These are phyloP conservation scores for Laticauda laticaudata DNA, from an alignment of 2,113 vertebrate species.

Conservation along the genomic window DNA sequence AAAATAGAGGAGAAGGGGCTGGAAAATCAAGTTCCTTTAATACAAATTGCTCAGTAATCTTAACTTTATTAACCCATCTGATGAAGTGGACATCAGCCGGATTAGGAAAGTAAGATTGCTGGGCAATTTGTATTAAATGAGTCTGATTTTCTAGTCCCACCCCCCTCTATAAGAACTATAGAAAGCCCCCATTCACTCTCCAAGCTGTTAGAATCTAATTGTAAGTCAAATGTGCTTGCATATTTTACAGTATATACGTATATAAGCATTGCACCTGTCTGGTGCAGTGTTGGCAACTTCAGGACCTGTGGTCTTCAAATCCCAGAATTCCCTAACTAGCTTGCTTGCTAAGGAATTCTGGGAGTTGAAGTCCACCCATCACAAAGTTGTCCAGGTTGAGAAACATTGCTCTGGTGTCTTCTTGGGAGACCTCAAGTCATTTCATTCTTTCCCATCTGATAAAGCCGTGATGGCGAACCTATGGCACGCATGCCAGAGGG, in stretches of 20 bases:
- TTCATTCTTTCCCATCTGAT: neutral
- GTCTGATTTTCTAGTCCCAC: neutral
- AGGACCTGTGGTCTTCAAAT: no score
- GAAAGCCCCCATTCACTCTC: neutral
- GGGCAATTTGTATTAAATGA: neutral
- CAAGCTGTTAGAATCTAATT: neutral
- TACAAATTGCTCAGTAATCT: neutral
- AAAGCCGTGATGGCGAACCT: no score
- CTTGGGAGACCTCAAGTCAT: neutral
- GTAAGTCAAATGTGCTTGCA: neutral
- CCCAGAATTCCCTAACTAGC: no score
- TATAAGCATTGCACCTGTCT: neutral
- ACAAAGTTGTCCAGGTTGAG: no score
- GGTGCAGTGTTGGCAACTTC: neutral
- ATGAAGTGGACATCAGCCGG: neutral
- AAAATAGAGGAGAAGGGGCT: neutral
- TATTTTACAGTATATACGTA: neutral
- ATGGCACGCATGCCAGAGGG: no score
- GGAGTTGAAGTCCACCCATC: no score
- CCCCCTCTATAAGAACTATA: neutral
- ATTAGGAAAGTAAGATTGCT: neutral
- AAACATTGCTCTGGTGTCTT: neutral
- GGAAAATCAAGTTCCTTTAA: neutral
- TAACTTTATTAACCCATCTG: neutral
- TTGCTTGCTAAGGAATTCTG: no score